A percentile compares a stretch with the other conserved stretches of the same genome.
Conservation (phyloP, 2,113 vertebrate species). For the Pteruthius melanotis region DNA sequence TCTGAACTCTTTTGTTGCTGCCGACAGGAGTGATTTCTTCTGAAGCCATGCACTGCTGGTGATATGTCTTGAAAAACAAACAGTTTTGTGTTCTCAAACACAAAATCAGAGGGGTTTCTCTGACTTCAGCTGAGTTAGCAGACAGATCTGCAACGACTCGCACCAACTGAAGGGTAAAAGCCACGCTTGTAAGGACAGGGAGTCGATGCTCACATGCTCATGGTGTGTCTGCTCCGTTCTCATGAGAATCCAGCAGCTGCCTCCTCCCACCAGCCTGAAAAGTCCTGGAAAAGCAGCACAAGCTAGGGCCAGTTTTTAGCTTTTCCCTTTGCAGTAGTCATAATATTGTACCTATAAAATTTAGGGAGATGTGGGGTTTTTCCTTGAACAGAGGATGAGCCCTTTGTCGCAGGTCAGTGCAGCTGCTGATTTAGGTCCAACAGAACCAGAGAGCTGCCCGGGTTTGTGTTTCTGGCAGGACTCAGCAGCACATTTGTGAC, state of each 20-base stretch:
- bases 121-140: not conserved
- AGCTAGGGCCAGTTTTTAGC: not conserved
- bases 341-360: not conserved
- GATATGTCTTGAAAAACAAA: not conserved
- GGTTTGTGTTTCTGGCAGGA: not conserved
- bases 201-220: not conserved
- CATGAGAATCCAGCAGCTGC: not conserved
- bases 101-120: not conserved
- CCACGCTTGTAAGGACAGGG: not conserved
- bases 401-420: not conserved
- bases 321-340: not conserved
- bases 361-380: not conserved
- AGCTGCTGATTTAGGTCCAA: not conserved
- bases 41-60: accelerated
- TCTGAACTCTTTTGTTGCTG: not conserved
- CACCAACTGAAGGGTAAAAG: not conserved
- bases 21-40: not conserved
- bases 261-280: not conserved
- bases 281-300: not conserved
- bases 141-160: not conserved
- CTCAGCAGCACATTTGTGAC: not conserved
- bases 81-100: not conserved
- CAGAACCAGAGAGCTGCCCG: not conserved
- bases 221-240: not conserved
- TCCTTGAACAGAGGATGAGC: not conserved